A percentile compares a stretch with the other conserved stretches of the same genome.
These are phyloP conservation scores for Scytalopus superciliaris DNA, from an alignment of 2,113 vertebrate species.

Conservation along the genomic window DNA sequence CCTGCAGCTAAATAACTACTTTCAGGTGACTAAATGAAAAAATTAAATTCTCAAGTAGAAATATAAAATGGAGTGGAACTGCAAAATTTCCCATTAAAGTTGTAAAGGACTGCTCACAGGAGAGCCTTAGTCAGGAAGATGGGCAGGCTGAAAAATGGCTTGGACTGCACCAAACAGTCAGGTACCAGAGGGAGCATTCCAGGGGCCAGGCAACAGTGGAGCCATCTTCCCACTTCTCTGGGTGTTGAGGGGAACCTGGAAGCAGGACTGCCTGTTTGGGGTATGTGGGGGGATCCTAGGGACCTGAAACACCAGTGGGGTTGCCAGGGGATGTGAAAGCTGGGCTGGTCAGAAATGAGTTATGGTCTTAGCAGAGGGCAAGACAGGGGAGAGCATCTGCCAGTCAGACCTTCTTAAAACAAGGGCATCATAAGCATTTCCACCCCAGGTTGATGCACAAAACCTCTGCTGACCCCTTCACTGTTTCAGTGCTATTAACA, in stretches of 20 bases:
- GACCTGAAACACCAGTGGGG: not conserved
- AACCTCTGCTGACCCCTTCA: not conserved
- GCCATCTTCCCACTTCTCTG: fast-evolving
- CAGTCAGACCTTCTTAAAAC: not conserved
- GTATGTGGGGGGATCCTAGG: fast-evolving
- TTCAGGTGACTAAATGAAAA: conserved; percentile 20
- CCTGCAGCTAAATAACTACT: conserved; percentile 44
- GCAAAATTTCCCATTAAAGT: not conserved
- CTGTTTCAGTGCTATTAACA: not conserved
- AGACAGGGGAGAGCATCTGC: not conserved
- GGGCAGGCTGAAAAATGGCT: not conserved
- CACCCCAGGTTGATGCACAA: not conserved
- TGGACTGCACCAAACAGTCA: not conserved
- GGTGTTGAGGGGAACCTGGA: not conserved
- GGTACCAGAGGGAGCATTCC: not conserved
- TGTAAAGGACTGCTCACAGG: not conserved
- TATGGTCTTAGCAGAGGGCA: not conserved
- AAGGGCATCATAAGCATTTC: not conserved
- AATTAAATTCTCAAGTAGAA: not conserved
- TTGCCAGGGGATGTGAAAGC: not conserved
- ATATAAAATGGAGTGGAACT: not conserved
- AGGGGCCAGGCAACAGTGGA: fast-evolving
- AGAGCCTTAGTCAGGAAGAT: not conserved
- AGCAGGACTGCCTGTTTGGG: not conserved
- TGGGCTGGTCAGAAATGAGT: not conserved